phyloP scores from a whole-genome alignment of 2,113 vertebrate genomes.

The Brienomyrus longianalis region DNA sequence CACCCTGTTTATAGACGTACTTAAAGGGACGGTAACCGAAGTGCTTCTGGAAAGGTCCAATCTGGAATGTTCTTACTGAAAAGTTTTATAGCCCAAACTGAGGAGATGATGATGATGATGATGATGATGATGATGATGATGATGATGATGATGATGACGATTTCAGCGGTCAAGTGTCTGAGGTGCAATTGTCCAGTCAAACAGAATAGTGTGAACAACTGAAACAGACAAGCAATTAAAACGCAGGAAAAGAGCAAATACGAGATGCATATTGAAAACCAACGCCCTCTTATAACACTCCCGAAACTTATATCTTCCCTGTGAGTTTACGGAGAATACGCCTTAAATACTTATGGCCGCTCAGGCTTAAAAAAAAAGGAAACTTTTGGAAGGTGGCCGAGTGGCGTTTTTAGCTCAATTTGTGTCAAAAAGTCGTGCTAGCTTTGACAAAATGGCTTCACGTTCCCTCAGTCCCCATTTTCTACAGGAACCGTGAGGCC shows the following conservation, averaged over 20 bases:
- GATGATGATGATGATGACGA: background rate
- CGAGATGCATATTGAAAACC: background rate
- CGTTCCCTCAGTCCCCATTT: background rate
- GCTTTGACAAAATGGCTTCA: background rate
- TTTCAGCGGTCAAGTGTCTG: background rate
- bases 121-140: too few species aligned
- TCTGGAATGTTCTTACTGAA: background rate
- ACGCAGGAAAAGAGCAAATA: background rate
- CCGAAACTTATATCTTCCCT: background rate
- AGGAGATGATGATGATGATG: background rate
- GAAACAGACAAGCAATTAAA: background rate
- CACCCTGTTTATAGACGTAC: background rate
- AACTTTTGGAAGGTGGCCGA: background rate
- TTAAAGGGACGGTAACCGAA: background rate
- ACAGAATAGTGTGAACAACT: background rate
- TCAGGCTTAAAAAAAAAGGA: background rate
- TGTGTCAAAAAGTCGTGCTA: background rate
- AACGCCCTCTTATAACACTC: background rate
- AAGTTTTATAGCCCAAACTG: background rate
- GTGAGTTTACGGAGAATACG: background rate
- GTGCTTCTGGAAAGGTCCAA: background rate
- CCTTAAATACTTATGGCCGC: background rate
- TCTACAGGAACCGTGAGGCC: background rate
- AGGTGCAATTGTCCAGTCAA: background rate
- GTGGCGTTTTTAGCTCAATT: background rate